phyloP scores from a whole-genome alignment of 2,888 invertebrate genomes.

The Melieria picta region DNA sequence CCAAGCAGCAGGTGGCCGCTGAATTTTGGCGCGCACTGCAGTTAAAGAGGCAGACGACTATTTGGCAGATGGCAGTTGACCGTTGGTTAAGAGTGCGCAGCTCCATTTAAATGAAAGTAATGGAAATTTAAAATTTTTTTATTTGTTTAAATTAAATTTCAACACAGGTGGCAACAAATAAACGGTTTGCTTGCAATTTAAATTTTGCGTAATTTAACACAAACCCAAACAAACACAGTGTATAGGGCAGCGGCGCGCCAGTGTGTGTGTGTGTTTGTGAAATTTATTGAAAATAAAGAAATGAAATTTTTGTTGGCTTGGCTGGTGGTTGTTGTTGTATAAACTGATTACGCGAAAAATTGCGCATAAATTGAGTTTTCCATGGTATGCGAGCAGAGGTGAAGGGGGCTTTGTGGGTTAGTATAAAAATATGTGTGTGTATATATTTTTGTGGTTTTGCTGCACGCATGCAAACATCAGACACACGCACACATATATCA shows the following conservation, averaged over 20 bases:
- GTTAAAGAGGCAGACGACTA: no score
- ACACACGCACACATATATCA: neutral
- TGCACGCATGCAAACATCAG: neutral
- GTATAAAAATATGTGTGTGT: neutral
- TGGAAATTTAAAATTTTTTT: neutral
- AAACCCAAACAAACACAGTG: neutral
- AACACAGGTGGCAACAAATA: neutral
- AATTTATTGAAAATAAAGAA: no score
- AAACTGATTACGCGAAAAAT: slow-evolving; percentile 17
- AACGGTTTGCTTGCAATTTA: neutral
- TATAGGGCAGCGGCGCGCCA: no score
- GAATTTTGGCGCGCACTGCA: no score
- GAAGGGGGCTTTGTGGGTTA: neutral
- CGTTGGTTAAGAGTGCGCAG: no score
- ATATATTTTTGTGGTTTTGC: slow-evolving; percentile 5
- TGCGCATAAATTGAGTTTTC: slow-evolving; percentile 23
- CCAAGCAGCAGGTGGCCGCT: no score
- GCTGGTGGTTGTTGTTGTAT: slow-evolving; percentile 6
- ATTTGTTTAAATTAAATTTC: slow-evolving; percentile 1
- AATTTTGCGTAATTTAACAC: neutral
- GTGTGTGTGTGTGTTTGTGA: no score
- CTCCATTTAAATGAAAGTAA: neutral
- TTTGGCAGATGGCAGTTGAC: no score
- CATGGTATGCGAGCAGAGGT: neutral
- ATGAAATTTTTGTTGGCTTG: slow-evolving; percentile 5